These are phyloP conservation scores for Microtus pennsylvanicus DNA, from an alignment of 2,113 vertebrate species.

Conservation along the genomic window DNA sequence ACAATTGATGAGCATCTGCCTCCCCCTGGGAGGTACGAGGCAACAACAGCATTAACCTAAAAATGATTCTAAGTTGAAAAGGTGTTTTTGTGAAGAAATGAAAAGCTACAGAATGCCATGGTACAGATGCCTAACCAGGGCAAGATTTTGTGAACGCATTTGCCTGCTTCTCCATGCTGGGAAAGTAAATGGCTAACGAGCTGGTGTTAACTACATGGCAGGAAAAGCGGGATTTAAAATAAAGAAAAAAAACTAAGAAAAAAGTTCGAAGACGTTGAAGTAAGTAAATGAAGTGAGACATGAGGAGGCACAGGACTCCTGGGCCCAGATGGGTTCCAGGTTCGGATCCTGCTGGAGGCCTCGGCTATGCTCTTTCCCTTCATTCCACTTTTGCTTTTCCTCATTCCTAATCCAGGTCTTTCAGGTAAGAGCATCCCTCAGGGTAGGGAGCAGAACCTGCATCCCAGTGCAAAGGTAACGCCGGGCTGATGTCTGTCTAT, in stretches of 20 bases:
- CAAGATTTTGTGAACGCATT: constrained; percentile 84
- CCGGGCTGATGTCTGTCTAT: accelerated
- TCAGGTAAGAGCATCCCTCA: neutral
- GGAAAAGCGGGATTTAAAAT: constrained; percentile 72
- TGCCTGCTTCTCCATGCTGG: constrained; percentile 81
- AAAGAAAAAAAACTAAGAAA: neutral
- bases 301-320: constrained; percentile 69
- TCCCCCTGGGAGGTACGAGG: constrained; percentile 43
- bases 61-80: constrained; percentile 79
- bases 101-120: constrained; percentile 80
- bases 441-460: neutral
- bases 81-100: constrained; percentile 78
- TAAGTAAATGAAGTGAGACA: constrained; percentile 1
- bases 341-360: constrained; percentile 74
- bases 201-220: constrained; percentile 47
- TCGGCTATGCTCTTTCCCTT: constrained; percentile 72
- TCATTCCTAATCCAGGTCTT: constrained; percentile 65
- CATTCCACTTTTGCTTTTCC: constrained; percentile 76
- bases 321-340: neutral
- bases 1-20: constrained; percentile 19
- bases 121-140: constrained; percentile 78
- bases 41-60: constrained; percentile 77
- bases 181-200: constrained; percentile 81
- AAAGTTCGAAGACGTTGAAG: neutral
- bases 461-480: neutral